Conservation (phyloP, 2,113 vertebrate genomes). For the Rhineura floridana region DNA sequence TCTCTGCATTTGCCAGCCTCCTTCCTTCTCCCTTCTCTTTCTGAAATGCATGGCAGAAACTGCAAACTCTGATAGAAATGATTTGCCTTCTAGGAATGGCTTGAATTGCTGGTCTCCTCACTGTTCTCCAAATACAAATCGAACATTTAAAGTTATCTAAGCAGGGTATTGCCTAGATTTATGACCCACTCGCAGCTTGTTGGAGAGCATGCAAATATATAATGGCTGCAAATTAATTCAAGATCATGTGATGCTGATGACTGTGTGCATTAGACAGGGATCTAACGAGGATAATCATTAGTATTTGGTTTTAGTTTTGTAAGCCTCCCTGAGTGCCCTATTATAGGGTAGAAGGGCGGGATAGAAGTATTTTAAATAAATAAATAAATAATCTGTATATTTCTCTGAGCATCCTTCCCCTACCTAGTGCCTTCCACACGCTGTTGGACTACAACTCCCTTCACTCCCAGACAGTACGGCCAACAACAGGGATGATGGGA, state of each 20-base stretch:
- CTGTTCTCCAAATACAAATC: slow-evolving; percentile 44
- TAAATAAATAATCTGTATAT: not conserved
- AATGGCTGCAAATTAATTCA: slow-evolving; percentile 9
- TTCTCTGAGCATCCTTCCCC: not conserved
- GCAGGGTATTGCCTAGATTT: slow-evolving; percentile 25
- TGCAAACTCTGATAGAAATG: not conserved
- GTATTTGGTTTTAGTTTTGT: too few relatives aligned
- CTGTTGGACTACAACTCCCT: not conserved
- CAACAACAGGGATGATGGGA: not conserved
- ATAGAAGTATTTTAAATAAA: too few relatives aligned
- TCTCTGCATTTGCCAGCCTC: not conserved
- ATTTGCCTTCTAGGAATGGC: slow-evolving; percentile 39
- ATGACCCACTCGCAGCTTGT: slow-evolving; percentile 35
- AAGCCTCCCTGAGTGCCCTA: too few relatives aligned
- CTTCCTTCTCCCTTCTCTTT: not conserved
- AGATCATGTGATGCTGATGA: not conserved
- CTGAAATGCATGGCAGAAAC: not conserved
- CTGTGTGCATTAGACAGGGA: slow-evolving; percentile 7
- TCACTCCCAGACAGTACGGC: not conserved
- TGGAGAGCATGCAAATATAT: slow-evolving; percentile 44
- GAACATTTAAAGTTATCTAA: slow-evolving; percentile 33
- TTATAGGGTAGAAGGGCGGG: too few relatives aligned
- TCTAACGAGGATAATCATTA: not conserved
- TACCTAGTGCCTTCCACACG: too few relatives aligned
- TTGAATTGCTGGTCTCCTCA: slow-evolving; percentile 33